These are phyloP conservation scores for Apocheima hispidaria DNA, from an alignment of 2,888 invertebrate species.

Conservation along the genomic window DNA sequence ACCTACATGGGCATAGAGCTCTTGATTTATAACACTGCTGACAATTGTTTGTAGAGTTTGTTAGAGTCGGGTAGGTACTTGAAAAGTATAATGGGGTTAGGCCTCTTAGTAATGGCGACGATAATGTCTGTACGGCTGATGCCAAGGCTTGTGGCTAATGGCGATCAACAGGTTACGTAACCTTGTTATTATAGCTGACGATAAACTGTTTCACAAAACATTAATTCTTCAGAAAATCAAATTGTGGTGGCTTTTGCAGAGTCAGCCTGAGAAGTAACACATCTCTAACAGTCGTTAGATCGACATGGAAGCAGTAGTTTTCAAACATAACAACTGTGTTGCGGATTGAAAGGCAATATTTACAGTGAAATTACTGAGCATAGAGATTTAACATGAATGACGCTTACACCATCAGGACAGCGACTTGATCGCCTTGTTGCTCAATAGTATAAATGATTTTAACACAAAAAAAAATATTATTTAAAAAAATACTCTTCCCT, in stretches of 20 bases:
- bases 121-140: conserved; percentile 14
- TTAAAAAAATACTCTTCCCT: no score
- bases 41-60: conserved; percentile 38
- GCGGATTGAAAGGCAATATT: no score
- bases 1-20: conserved; percentile 24
- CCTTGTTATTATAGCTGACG: background rate
- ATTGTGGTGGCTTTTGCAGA: no score
- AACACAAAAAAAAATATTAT: no score
- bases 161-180: conserved; percentile 22
- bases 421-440: no score
- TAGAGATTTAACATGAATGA: no score
- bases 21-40: conserved; percentile 48
- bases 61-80: conserved; percentile 16
- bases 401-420: no score
- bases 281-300: no score
- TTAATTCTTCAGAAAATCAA: background rate
- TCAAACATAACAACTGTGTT: no score
- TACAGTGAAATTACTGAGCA: no score
- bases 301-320: background rate
- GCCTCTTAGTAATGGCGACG: conserved; percentile 18
- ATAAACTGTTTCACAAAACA: background rate
- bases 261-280: no score
- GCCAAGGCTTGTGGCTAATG: conserved; percentile 18
- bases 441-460: no score
- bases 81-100: conserved; percentile 28